Base-by-base conservation (phyloP, 2,797 vertebrate species). In the Eremophila alpestris region DNA sequence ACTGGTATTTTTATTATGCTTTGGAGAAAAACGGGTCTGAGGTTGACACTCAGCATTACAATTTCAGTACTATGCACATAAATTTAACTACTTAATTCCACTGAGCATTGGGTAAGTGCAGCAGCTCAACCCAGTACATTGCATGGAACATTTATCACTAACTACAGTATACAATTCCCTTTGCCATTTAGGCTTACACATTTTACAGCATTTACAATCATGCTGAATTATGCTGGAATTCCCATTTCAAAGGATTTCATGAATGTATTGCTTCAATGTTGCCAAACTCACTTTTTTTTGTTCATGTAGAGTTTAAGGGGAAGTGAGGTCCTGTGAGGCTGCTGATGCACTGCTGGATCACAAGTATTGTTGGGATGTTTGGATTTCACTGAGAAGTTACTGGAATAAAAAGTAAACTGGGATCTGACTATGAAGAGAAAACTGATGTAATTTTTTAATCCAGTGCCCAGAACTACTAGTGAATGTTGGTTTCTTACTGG, bases 61-160 rank as follows among this genome's bases (percentile, higher is more conserved):
- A 54, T 86, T 95, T 85, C 88, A 83, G 73, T 74, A 34, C 77
- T 71, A 65, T 43, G 84, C 70, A 83, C 45, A 83, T 92, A 90
- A 92, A 91, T 95, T 93, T 93, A 95, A 89, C 89, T 92, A 34
- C 81, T 93, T 83, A 94, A 86, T 90, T 94, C 94, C 87, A 68
- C 71, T 41, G 92, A 93, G 93, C 55, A 78, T 56, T 65, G 81
- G 45, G 49, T 83, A 96, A 95, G 45, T 87, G 73, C 80, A 85
- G 27, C 78, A 94, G 89, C 87, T 93, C 74, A 91, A 89, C 43
- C 45, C 81, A 87, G 87, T 30, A 30, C 73, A 65, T 62, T 41
- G 87, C 93, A 96, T 1, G 29, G 93, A 89, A 91, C 89, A 88
- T 95, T 94, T 93, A 90, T 96, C 91, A 84, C 74, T 94, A 95